These are phyloP conservation scores for Fistularia commersonii DNA, from an alignment of 2,797 vertebrate genomes.

Conservation along the genomic window DNA sequence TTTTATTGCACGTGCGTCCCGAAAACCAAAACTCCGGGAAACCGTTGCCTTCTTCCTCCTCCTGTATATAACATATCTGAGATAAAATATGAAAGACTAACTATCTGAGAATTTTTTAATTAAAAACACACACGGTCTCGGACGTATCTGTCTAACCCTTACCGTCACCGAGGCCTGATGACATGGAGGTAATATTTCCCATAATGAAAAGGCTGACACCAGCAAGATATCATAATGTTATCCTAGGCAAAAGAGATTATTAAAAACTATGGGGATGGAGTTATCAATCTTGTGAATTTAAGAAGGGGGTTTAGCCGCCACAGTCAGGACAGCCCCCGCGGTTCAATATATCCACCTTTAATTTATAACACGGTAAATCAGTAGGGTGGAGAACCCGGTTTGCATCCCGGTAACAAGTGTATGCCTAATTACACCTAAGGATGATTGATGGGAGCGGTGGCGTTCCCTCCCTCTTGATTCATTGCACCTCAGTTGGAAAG, in stretches of 20 bases:
- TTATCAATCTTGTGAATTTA: constrained; percentile 14
- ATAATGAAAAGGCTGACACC: constrained; percentile 35
- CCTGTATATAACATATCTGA: too few species aligned
- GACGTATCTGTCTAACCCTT: constrained; percentile 14
- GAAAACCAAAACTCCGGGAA: too few species aligned
- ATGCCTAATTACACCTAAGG: background rate
- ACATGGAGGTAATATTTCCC: constrained; percentile 20
- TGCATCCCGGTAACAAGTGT: background rate
- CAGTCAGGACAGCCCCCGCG: background rate
- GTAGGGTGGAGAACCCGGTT: background rate
- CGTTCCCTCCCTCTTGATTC: background rate
- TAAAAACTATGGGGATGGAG: constrained; percentile 6
- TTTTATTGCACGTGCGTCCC: too few species aligned
- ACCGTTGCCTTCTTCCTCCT: too few species aligned
- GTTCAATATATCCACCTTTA: background rate
- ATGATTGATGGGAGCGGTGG: background rate
- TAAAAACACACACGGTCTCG: constrained; percentile 15
- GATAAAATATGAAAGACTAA: background rate
- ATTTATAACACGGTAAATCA: background rate
- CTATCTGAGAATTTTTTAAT: constrained; percentile 21
- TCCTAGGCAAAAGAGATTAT: constrained; percentile 18
- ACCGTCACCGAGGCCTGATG: constrained; percentile 12
- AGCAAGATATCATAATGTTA: constrained; percentile 21
- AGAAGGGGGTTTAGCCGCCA: background rate
- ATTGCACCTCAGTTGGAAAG: constrained; percentile 5